These are phyloP conservation scores for Steinernema carpocapsae DNA, from an alignment of 2,888 invertebrate genomes.

Conservation along the genomic window DNA sequence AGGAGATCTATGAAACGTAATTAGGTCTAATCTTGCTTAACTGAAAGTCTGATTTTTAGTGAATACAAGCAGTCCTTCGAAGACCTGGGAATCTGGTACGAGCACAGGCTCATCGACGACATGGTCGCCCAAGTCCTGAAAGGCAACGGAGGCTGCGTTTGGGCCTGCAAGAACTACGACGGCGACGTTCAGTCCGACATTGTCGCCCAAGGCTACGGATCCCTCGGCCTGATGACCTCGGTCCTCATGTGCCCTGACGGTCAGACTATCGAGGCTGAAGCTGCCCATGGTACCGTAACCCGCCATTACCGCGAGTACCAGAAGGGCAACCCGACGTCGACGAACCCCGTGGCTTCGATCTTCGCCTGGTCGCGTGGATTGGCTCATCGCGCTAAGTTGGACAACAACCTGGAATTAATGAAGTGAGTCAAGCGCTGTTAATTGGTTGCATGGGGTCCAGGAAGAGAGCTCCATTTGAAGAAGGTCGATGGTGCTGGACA, in stretches of 20 bases:
- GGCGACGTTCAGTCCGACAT: slow-evolving; percentile 89
- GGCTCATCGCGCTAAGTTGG: slow-evolving; percentile 82
- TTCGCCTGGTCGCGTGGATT: slow-evolving; percentile 89
- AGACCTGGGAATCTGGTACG: slow-evolving; percentile 83
- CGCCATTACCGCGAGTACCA: slow-evolving; percentile 76
- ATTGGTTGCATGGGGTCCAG: too few relatives aligned
- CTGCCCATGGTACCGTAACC: slow-evolving; percentile 75
- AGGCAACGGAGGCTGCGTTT: slow-evolving; percentile 84
- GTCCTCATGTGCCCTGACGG: slow-evolving; percentile 75
- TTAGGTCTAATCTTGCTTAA: neutral
- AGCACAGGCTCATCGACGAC: slow-evolving; percentile 87
- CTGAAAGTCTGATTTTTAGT: slow-evolving; percentile 42
- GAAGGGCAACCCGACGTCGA: slow-evolving; percentile 81
- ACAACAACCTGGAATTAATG: slow-evolving; percentile 79
- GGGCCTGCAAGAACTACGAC: slow-evolving; percentile 88
- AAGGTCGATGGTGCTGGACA: too few relatives aligned
- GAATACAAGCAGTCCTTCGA: slow-evolving; percentile 81
- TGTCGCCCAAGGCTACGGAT: slow-evolving; percentile 81
- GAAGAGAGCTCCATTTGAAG: too few relatives aligned
- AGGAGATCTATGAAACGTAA: slow-evolving; percentile 83
- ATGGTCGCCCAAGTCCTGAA: slow-evolving; percentile 77
- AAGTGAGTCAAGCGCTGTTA: slow-evolving; percentile 67
- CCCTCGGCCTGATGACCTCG: slow-evolving; percentile 79
- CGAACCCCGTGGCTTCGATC: slow-evolving; percentile 88
- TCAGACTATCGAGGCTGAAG: slow-evolving; percentile 74